phyloP scores from a whole-genome alignment of 2,888 invertebrate genomes.

The Hybos culiciformis region DNA sequence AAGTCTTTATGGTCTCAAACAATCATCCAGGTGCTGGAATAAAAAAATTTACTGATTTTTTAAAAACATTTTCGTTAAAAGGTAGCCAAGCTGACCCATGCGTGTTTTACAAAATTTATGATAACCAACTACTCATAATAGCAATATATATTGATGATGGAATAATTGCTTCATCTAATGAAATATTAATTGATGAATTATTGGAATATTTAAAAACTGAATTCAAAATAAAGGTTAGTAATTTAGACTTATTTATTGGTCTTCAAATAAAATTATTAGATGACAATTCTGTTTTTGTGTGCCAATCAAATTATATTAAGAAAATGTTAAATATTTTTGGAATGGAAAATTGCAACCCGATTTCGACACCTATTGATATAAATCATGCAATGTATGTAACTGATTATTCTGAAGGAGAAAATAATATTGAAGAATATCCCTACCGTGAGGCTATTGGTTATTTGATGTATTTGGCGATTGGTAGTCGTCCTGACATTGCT shows the following conservation, averaged over 20 bases:
- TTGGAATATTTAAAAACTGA: conserved; percentile 4
- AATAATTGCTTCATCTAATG: conserved; percentile 1
- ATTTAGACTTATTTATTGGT: conserved; percentile 3
- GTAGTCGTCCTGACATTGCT: background rate
- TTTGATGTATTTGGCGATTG: too few species aligned
- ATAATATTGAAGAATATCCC: too few species aligned
- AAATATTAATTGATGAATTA: conserved; percentile 1
- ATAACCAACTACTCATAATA: too few species aligned
- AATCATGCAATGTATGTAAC: too few species aligned
- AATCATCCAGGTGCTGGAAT: too few species aligned
- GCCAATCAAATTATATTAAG: conserved; percentile 1
- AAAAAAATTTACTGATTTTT: background rate
- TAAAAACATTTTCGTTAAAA: background rate
- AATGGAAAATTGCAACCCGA: conserved; percentile 1
- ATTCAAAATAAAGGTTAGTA: conserved; percentile 2
- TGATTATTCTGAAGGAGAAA: too few species aligned
- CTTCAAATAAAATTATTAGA: background rate
- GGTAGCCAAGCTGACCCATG: background rate
- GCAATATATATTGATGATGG: conserved; percentile 7
- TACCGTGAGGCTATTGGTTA: too few species aligned
- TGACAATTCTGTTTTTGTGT: background rate
- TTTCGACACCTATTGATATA: too few species aligned
- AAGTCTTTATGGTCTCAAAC: too few species aligned
- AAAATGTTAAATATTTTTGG: conserved; percentile 1
- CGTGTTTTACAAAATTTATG: too few species aligned